Evolutionary conservation across 2,888 invertebrate species (phyloP), one percentile per base, ranked within the genome.

Genomic region (Nomada fabriciana): DNA sequence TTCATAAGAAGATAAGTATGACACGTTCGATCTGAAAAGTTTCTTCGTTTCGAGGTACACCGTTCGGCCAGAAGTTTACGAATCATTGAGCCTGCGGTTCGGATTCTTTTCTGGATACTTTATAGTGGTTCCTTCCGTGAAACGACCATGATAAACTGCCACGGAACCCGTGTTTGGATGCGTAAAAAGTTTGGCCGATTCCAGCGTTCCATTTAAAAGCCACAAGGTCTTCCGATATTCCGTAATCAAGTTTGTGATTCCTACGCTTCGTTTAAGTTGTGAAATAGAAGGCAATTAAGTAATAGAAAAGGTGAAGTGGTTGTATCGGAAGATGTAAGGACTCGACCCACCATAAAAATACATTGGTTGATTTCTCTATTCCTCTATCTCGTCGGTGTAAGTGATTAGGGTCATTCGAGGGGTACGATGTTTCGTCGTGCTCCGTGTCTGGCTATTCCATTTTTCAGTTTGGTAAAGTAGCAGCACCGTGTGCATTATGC

Each of bases 381-480:
- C 36, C 36, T 36, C 7, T 36, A 7, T 78, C 29, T 42, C 42
- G 53, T 80, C 80, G 72, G 64, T 47, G 91, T 90, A 91, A 91
- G 83, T 88, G 89, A 91, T 83, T 83, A 77, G 75, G 68, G 72
- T 43, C 68, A 68, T 74, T 78, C 60, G 75, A 61, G 81, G 76
- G 75, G 72, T 64, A 71, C 43, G 18, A 20, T 9, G 85, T 84
- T 87, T 80, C 85, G 77, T 82, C 76, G 70, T 81, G 80, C 79
- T 52, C 42, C 55, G 50, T 70, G 57, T 25, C 76, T 64, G 64
- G 84, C 89, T 89, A 85, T 87, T 90, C 88, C 88, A 91, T 92
- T 92, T 91, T 91, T 91, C 91, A 92, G 90, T 91, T 89, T 80
- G 86, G 82, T 78, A 85, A 89, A 90, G 89, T 88, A 91, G 89